Percentiles rank a stretch among this genome's conserved stretches.
These are phyloP conservation scores for Heliconius cydno DNA, from an alignment of 2,888 invertebrate genomes.

Conservation along the genomic window DNA sequence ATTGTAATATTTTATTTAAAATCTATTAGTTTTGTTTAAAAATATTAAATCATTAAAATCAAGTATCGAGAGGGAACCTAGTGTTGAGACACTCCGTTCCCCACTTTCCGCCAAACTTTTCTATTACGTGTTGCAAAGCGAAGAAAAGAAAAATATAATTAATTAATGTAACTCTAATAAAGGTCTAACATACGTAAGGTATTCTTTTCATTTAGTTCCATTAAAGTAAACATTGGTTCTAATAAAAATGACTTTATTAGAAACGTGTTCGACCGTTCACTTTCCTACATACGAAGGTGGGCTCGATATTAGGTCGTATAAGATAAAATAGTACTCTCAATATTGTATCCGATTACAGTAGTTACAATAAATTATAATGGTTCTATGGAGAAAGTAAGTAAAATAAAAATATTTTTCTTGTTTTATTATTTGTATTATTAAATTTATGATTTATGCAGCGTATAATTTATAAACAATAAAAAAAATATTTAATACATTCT, in stretches of 20 bases:
- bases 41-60: too few relatives aligned
- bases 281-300: constrained; percentile 17
- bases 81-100: too few relatives aligned
- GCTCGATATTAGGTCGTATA: constrained; percentile 20
- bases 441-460: background rate
- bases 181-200: background rate
- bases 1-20: too few relatives aligned
- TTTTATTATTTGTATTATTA: background rate
- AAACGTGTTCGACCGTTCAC: constrained; percentile 12
- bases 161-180: too few relatives aligned
- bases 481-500: background rate
- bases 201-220: background rate
- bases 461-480: background rate
- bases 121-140: too few relatives aligned
- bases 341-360: constrained; percentile 20
- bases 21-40: too few relatives aligned
- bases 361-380: constrained; percentile 16
- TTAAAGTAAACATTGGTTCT: constrained; percentile 8
- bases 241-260: constrained; percentile 15
- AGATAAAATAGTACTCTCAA: constrained; percentile 20
- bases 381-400: constrained; percentile 17
- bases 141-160: too few relatives aligned
- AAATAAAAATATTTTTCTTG: background rate
- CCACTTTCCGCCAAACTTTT: too few relatives aligned
- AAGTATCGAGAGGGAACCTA: too few relatives aligned